These are phyloP conservation scores for Telmatherina bonti DNA, from an alignment of 2,797 vertebrate genomes.

Conservation along the genomic window DNA sequence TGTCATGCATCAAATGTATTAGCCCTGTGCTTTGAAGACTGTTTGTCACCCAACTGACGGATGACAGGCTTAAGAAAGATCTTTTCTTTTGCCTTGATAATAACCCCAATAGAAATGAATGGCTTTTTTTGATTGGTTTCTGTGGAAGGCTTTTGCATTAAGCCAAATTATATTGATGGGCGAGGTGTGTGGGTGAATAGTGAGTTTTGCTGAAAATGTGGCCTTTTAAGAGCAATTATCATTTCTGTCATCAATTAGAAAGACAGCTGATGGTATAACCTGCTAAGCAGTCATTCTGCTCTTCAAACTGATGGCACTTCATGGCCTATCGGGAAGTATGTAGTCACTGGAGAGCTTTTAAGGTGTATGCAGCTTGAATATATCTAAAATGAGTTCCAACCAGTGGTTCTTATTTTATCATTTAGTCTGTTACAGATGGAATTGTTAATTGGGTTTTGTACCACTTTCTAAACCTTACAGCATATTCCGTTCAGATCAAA, in stretches of 20 bases:
- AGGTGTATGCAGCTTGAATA: slow-evolving; percentile 39
- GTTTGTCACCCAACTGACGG: slow-evolving; percentile 65
- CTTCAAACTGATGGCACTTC: slow-evolving; percentile 70
- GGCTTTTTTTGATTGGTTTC: slow-evolving; percentile 46
- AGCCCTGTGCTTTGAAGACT: slow-evolving; percentile 62
- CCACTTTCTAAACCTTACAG: not conserved
- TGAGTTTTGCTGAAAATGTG: slow-evolving; percentile 30
- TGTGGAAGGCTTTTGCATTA: slow-evolving; percentile 28
- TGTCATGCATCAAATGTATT: slow-evolving; percentile 66
- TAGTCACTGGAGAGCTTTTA: slow-evolving; percentile 52
- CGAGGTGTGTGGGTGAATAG: slow-evolving; percentile 24
- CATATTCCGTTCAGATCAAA: slow-evolving; percentile 16
- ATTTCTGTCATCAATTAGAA: slow-evolving; percentile 56
- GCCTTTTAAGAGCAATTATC: slow-evolving; percentile 64
- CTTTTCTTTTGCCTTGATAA: slow-evolving; percentile 54
- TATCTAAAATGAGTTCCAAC: slow-evolving; percentile 54
- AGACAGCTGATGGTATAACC: slow-evolving; percentile 56
- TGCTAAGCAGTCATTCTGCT: slow-evolving; percentile 46
- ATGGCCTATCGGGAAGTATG: slow-evolving; percentile 41
- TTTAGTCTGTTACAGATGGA: slow-evolving; percentile 9
- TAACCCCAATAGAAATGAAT: slow-evolving; percentile 41
- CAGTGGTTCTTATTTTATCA: slow-evolving; percentile 36
- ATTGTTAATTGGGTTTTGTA: slow-evolving; percentile 25
- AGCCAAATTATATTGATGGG: slow-evolving; percentile 11
- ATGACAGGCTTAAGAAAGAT: slow-evolving; percentile 60